Percentiles rank a stretch among this genome's conserved stretches.
Evolutionary conservation across 2,797 vertebrate genomes (phyloP).

Genomic region (Hippocampus kuda): DNA sequence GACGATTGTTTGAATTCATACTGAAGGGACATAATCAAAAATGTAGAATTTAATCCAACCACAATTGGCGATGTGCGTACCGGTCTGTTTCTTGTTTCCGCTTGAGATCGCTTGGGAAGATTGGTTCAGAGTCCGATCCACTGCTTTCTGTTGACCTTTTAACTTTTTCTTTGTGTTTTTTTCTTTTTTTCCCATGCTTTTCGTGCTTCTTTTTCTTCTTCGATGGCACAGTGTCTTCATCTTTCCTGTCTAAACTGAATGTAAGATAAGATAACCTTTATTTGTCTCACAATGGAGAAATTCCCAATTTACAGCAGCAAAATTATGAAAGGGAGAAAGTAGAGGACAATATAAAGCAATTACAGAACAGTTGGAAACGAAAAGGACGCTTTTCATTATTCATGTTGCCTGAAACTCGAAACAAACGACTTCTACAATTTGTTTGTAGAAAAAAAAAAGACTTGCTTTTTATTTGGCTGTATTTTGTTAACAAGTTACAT

Average conservation of each 20-base stretch:
- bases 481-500: background rate
- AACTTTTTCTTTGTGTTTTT: constrained; percentile 68
- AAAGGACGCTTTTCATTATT: background rate
- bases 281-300: no score
- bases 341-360: background rate
- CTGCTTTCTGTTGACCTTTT: constrained; percentile 54
- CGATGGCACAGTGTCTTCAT: constrained; percentile 22
- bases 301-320: no score
- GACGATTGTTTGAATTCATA: background rate
- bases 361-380: background rate
- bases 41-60: background rate
- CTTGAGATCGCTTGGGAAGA: constrained; percentile 64
- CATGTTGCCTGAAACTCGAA: background rate
- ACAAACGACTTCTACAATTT: background rate
- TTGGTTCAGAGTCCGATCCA: constrained; percentile 56
- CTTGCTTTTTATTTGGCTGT: background rate
- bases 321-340: no score
- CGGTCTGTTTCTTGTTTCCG: constrained; percentile 38
- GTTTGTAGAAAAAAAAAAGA: background rate
- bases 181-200: constrained; percentile 74
- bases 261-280: constrained; percentile 4
- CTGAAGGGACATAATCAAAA: background rate
- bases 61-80: constrained; percentile 16
- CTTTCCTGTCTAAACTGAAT: constrained; percentile 39
- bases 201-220: constrained; percentile 74